Percentiles rank a stretch among this genome's conserved stretches.
These are phyloP conservation scores for Megalopta genalis DNA, from an alignment of 1,140 invertebrate genomes.

Conservation along the genomic window DNA sequence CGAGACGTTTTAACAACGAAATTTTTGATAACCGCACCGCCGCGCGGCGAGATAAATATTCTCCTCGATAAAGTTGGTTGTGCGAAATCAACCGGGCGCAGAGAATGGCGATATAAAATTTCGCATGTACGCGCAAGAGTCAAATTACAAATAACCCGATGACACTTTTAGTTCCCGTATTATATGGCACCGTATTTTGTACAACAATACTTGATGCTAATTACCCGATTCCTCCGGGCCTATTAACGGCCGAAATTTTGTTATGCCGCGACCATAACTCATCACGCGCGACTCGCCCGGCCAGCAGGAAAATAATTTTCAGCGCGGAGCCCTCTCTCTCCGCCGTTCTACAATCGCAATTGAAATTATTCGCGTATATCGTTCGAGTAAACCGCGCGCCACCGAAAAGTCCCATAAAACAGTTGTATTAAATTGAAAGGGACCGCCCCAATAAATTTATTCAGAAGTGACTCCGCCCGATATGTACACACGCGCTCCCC, in stretches of 20 bases:
- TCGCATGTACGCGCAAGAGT: too few relatives aligned
- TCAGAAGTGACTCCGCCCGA: conserved; percentile 19
- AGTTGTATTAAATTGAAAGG: conserved; percentile 51
- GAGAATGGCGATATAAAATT: too few relatives aligned
- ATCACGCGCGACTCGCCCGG: conserved; percentile 22
- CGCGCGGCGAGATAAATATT: too few relatives aligned
- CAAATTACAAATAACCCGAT: background rate
- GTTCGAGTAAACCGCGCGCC: conserved; percentile 30
- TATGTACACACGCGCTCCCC: background rate
- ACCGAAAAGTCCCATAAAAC: conserved; percentile 35
- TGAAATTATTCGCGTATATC: conserved; percentile 48
- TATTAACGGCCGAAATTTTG: conserved; percentile 31
- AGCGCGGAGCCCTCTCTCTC: background rate
- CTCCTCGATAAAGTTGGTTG: too few relatives aligned
- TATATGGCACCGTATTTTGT: too few relatives aligned
- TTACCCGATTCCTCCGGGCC: conserved; percentile 19
- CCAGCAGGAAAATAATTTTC: conserved; percentile 45
- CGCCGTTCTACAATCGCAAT: conserved; percentile 19
- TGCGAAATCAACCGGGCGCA: too few relatives aligned
- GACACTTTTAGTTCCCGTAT: background rate
- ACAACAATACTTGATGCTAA: conserved; percentile 38
- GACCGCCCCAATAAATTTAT: conserved; percentile 17
- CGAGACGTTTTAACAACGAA: too few relatives aligned
- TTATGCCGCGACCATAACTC: conserved; percentile 19
- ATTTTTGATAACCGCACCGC: too few relatives aligned